Conservation (phyloP, 2,797 vertebrate species). For the Crocodylus rhombifer region DNA sequence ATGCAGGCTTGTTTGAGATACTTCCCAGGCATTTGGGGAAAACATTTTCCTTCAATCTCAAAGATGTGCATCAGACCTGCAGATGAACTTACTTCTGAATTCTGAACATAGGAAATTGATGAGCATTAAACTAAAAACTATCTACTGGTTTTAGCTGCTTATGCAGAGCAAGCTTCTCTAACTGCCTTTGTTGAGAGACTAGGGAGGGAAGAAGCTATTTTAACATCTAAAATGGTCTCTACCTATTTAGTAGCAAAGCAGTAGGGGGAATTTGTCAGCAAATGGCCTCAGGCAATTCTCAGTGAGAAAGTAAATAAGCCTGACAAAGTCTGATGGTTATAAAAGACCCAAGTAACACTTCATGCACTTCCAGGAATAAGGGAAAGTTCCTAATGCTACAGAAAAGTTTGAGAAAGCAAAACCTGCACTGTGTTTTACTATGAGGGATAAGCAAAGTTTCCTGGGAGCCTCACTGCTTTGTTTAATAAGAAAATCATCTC, state of each 20-base stretch:
- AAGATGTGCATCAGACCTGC: background rate
- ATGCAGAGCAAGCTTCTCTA: background rate
- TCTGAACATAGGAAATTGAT: background rate
- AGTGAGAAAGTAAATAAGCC: conserved; percentile 44
- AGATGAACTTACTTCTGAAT: background rate
- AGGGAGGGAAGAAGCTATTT: background rate
- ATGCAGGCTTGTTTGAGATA: background rate
- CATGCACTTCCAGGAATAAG: conserved; percentile 18
- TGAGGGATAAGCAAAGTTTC: background rate
- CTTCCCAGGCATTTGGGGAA: background rate
- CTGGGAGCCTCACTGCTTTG: background rate
- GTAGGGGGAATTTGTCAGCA: conserved; percentile 34
- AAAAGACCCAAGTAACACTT: conserved; percentile 17
- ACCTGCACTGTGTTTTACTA: background rate
- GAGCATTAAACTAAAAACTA: background rate
- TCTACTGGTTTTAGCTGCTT: background rate
- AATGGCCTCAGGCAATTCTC: conserved; percentile 49
- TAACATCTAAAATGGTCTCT: conserved; percentile 43
- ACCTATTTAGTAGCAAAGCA: conserved; percentile 46
- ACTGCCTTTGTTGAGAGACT: background rate
- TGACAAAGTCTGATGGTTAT: background rate
- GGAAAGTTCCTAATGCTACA: background rate
- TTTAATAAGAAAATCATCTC: background rate
- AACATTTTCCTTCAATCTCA: background rate
- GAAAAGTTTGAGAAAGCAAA: background rate